A percentile compares a stretch with the other conserved stretches of the same genome.
phyloP scores from a whole-genome alignment of 2,113 vertebrate genomes.

The Piprites chloris region DNA sequence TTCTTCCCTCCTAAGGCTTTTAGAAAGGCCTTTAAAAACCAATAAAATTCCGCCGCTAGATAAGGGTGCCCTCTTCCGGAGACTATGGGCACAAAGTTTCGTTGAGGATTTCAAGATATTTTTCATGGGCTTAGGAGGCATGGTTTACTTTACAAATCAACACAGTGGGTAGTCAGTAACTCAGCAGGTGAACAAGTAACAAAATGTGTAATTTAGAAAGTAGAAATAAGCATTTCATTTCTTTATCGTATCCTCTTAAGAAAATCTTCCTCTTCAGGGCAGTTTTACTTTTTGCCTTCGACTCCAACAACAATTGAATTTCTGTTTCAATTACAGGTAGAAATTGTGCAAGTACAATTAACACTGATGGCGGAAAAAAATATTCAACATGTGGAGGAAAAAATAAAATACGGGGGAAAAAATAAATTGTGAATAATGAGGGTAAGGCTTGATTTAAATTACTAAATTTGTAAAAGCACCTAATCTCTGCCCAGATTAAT shows the following conservation, averaged over 20 bases:
- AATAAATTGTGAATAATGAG: neutral
- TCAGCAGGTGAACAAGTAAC: neutral
- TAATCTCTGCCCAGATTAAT: neutral
- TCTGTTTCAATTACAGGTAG: neutral
- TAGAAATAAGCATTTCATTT: neutral
- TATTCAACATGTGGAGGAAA: neutral
- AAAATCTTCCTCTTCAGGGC: neutral
- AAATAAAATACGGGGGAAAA: neutral
- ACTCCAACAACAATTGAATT: neutral
- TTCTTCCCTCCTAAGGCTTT: neutral
- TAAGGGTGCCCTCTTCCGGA: conserved; percentile 36
- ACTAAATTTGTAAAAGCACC: neutral
- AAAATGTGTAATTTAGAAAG: neutral
- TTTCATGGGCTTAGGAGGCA: neutral
- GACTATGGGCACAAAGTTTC: neutral
- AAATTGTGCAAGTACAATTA: neutral
- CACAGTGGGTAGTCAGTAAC: neutral
- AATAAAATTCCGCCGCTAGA: neutral
- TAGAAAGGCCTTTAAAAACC: neutral
- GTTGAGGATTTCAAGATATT: neutral
- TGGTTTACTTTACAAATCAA: neutral
- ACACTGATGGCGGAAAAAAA: neutral
- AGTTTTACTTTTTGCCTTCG: neutral
- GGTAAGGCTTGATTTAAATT: neutral
- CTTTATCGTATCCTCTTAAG: neutral